These are phyloP conservation scores for Coregonus sp. DNA, from an alignment of 2,797 vertebrate species.

Conservation along the genomic window DNA sequence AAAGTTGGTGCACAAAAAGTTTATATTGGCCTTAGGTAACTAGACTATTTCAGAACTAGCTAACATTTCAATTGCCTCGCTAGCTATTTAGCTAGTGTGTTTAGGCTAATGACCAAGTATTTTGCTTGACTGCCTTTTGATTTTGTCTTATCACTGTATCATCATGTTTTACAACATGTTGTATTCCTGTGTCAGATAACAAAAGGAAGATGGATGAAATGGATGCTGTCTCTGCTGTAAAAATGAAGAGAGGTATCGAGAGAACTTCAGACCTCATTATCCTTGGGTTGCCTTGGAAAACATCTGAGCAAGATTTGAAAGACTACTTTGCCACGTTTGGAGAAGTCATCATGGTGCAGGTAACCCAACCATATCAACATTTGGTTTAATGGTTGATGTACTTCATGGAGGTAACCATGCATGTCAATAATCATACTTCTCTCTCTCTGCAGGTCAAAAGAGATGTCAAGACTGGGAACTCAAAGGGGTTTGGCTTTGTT, in stretches of 20 bases:
- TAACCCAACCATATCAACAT: conserved; percentile 54
- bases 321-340: conserved; percentile 97
- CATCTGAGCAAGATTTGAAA: conserved; percentile 95
- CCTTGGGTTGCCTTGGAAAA: conserved; percentile 96
- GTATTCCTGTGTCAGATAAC: conserved; percentile 81
- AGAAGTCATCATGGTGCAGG: conserved; percentile 99
- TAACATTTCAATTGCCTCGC: background rate
- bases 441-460: conserved; percentile 86
- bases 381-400: background rate
- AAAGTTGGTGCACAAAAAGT: background rate
- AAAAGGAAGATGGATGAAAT: conserved; percentile 99
- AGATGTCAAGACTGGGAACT: conserved; percentile 96
- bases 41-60: background rate
- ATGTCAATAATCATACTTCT: background rate
- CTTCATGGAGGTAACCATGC: background rate
- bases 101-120: background rate
- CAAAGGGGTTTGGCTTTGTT: conserved; percentile 98
- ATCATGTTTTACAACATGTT: background rate
- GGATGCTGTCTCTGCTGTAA: conserved; percentile 94
- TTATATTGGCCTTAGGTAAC: background rate
- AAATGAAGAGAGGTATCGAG: conserved; percentile 95
- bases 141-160: background rate
- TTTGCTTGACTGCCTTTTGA: background rate
- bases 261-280: conserved; percentile 98
- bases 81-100: background rate